Conservation (phyloP, 2,113 vertebrate genomes). For the Xiphophorus hellerii region DNA sequence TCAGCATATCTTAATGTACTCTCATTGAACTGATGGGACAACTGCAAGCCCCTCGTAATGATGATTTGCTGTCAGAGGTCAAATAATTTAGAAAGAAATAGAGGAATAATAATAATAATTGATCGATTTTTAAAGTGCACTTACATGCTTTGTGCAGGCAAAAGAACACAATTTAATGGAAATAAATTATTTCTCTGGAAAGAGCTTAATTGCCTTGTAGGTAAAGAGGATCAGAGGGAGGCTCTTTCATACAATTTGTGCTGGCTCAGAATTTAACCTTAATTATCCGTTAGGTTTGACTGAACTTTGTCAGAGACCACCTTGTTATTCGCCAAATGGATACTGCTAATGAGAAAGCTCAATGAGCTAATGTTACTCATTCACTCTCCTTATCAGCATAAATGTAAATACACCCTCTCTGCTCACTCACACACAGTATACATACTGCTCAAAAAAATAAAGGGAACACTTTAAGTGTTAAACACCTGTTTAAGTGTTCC, state of each 20-base stretch:
- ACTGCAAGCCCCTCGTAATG: too few species aligned
- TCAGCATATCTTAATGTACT: too few species aligned
- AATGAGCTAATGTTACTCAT: conserved; percentile 20
- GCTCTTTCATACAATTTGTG: conserved; percentile 27
- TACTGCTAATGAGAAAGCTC: conserved; percentile 34
- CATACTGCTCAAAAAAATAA: too few species aligned
- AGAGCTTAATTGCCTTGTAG: conserved; percentile 18
- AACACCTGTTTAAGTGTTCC: too few species aligned
- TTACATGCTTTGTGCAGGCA: background rate
- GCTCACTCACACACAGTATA: background rate
- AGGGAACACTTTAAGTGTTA: too few species aligned
- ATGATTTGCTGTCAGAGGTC: too few species aligned
- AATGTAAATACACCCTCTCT: background rate
- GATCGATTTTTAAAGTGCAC: too few species aligned
- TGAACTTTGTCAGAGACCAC: conserved; percentile 46
- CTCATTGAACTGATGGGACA: too few species aligned
- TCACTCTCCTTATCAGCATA: conserved; percentile 5
- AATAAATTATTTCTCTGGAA: conserved; percentile 22
- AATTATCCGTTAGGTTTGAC: conserved; percentile 48
- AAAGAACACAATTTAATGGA: conserved; percentile 21
- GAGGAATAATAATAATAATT: too few species aligned
- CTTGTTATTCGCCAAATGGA: conserved; percentile 37
- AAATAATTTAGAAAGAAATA: too few species aligned
- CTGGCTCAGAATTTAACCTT: conserved; percentile 35
- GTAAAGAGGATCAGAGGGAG: conserved; percentile 28